Base-by-base conservation (phyloP, 1,140 invertebrate species). In the Nomia melanderi region DNA sequence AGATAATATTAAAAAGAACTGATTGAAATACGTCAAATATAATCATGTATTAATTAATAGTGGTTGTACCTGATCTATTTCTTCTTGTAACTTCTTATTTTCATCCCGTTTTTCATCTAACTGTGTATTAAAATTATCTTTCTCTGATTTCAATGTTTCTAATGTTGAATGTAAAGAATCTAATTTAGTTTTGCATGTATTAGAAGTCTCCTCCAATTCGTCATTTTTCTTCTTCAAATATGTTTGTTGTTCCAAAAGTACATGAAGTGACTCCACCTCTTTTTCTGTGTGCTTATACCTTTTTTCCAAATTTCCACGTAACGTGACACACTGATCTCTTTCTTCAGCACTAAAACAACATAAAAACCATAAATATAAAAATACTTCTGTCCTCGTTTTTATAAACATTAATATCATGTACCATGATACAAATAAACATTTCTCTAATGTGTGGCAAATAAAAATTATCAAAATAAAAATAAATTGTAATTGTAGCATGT, bases 161-260 rank as follows among this genome's bases (percentile, higher is more conserved):
- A 93, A 66, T 4, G 89, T 90, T 8, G 85, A 85, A 20, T 89
- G 91, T 25, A 92, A 79, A 0, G 91, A 93, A 36, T 93, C 89
- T 6, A 93, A 59, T 77, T 93, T 89, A 70, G 78, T 87, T 57
- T 90, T 91, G 65, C 92, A 93, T 5, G 87, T 83, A 2, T 77
- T 84, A 1, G 89, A 5, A 29, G 84, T 84, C 36, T 92, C 87
- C 44, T 90, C 84, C 0, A 88, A 36, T 59, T 90, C 82, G 1
- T 89, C 83, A 12, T 87, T 79, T 39, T 79, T 88, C 29, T 83
- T 83, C 74, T 88, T 86, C 8, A 87, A n/a, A 62, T 89, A 83
- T 31, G 77, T 78, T 41, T 88, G 83, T 33, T 92, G 86, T 0
- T 89, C 88, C 7, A 91, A 56, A 31, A 87, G 85, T 3, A 92